These are phyloP conservation scores for Autographa pulchrina DNA, from an alignment of 2,888 invertebrate genomes.

Conservation along the genomic window DNA sequence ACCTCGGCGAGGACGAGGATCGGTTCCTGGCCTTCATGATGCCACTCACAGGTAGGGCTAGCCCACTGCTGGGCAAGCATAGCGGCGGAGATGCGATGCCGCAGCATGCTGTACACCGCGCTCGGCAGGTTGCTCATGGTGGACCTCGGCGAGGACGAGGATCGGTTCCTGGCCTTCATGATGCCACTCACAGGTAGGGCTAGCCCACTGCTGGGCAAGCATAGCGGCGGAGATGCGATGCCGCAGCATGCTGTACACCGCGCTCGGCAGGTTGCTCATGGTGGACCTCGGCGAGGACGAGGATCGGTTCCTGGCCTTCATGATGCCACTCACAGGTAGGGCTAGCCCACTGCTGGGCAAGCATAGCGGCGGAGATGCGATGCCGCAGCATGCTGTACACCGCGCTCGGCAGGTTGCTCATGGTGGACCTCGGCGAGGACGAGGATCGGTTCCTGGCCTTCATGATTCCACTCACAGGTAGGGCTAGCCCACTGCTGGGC, in stretches of 20 bases:
- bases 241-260: constrained; percentile 99
- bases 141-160: constrained; percentile 99
- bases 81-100: constrained; percentile 97
- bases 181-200: constrained; percentile 97
- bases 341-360: too few species aligned
- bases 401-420: constrained; percentile 97
- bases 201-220: too few species aligned
- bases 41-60: constrained; percentile 97
- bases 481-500: too few species aligned
- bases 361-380: constrained; percentile 97
- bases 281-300: constrained; percentile 99
- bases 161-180: constrained; percentile 98
- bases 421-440: constrained; percentile 99
- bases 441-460: constrained; percentile 98
- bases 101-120: constrained; percentile 99
- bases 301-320: constrained; percentile 98
- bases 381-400: constrained; percentile 99
- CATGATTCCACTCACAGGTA: constrained; percentile 98
- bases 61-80: too few species aligned
- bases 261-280: constrained; percentile 97
- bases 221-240: constrained; percentile 98
- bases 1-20: constrained; percentile 99
- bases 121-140: constrained; percentile 98
- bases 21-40: constrained; percentile 98
- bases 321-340: constrained; percentile 98